A percentile compares a stretch with the other conserved stretches of the same genome.
Conservation (phyloP, 2,888 invertebrate genomes). For the Drosophila kanekoi region DNA sequence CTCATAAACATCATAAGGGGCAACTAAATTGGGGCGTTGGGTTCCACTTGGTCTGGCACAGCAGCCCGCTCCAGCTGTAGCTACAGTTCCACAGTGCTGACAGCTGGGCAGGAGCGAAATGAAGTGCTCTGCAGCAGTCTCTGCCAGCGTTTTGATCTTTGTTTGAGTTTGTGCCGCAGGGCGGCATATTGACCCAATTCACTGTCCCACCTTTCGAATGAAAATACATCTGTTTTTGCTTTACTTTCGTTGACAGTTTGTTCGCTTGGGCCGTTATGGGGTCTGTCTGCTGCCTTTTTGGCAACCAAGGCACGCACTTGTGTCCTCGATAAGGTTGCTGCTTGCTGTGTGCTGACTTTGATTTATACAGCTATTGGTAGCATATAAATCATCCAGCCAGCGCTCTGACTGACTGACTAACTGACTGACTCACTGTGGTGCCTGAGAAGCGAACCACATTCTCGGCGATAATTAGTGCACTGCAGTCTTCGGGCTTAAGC, state of each 20-base stretch:
- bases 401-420: constrained; percentile 40
- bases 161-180: constrained; percentile 52
- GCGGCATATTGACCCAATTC: constrained; percentile 75
- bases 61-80: constrained; percentile 20
- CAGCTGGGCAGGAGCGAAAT: constrained; percentile 58
- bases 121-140: constrained; percentile 40
- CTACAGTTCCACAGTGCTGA: constrained; percentile 56
- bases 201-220: constrained; percentile 57
- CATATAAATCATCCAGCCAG: constrained; percentile 61
- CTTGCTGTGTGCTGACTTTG: constrained; percentile 44
- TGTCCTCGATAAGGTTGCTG: constrained; percentile 69
- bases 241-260: constrained; percentile 79
- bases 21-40: constrained; percentile 71
- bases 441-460: constrained; percentile 44
- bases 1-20: constrained; percentile 55
- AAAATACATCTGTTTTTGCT: constrained; percentile 63
- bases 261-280: constrained; percentile 26
- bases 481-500: constrained; percentile 51
- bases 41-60: constrained; percentile 62
- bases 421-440: constrained; percentile 15
- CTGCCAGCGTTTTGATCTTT: constrained; percentile 24
- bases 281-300: constrained; percentile 40
- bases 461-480: constrained; percentile 63
- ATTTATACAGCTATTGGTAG: constrained; percentile 63
- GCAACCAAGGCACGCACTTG: constrained; percentile 74